Evolutionary conservation across 2,113 vertebrate genomes (phyloP), one percentile per base, ranked within the genome.

Genomic region (Parotia lawesii): DNA sequence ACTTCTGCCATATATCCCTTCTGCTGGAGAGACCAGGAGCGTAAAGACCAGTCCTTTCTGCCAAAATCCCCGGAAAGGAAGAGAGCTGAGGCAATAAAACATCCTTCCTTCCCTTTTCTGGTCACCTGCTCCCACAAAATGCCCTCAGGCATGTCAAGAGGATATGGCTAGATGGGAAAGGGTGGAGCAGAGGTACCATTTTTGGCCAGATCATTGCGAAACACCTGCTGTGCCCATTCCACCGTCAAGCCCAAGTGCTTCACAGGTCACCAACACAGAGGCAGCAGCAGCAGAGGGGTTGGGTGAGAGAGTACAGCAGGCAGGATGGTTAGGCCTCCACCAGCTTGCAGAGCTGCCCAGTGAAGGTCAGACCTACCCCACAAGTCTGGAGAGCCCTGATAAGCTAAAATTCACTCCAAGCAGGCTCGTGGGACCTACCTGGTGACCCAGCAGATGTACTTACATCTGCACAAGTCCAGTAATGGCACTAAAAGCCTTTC

Each of bases 61-160:
- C 94, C 94, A 94, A 95, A 94, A 76, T 61, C 35, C 51, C 23
- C 42, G 20, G 78, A 82, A 94, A 95, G 90, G 75, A 95, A 91
- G 58, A 91, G 45, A 76, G 71, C 11, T 70, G 87, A 95, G 67
- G 79, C 71, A 95, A 66, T 83, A 62, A 90, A 95, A 83, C 92
- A 85, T 93, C 78, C 95, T 96, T 94, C 82, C 95, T 95, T 95
- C 85, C 87, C 56, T 56, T 94, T 62, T 35, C 51, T 83, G 37
- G 71, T 94, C 75, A 94, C 57, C 62, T 91, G 90, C 47, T 90
- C 58, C 42, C 72, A 95, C 24, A 85, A 79, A 91, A 53, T 73
- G 75, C 60, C 58, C 45, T 76, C 71, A 73, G 62, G 38, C 33
- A 18, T 83, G 93, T 73, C 45, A 54, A 70, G 27, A 95, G 67